These are phyloP conservation scores for Automeris io DNA, from an alignment of 2,888 invertebrate species.

Conservation along the genomic window DNA sequence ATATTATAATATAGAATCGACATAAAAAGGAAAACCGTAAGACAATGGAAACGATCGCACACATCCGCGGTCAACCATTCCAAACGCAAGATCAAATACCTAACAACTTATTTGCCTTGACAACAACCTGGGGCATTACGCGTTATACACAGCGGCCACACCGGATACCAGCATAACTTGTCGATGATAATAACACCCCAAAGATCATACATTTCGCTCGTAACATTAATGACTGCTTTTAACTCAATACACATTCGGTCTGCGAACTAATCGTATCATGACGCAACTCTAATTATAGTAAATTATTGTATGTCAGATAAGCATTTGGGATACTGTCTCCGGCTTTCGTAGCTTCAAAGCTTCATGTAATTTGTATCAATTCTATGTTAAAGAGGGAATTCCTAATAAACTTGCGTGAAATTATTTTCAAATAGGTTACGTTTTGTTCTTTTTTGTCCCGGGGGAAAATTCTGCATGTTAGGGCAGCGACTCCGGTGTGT, in stretches of 20 bases:
- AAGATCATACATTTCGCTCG: conserved; percentile 14
- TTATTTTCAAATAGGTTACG: no score
- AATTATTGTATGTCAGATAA: background rate
- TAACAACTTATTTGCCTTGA: conserved; percentile 45
- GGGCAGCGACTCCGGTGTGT: no score
- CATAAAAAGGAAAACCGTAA: background rate
- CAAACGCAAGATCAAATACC: conserved; percentile 44
- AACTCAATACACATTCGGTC: conserved; percentile 12
- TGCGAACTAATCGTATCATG: background rate
- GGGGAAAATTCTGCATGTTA: no score
- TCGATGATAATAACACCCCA: conserved; percentile 5
- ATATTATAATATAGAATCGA: background rate
- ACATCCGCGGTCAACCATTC: conserved; percentile 46
- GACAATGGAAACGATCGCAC: conserved; percentile 31
- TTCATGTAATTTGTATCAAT: no score
- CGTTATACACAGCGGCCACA: conserved; percentile 28
- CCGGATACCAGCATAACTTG: conserved; percentile 17
- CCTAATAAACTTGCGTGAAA: no score
- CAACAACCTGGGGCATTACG: conserved; percentile 21
- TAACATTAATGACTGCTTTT: conserved; percentile 34
- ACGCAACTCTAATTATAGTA: background rate
- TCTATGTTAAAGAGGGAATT: no score
- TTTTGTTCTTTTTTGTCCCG: no score
- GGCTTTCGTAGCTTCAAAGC: no score
- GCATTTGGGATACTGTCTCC: background rate